phyloP scores from a whole-genome alignment of 2,797 vertebrate species.

The Eulemur rubriventer region DNA sequence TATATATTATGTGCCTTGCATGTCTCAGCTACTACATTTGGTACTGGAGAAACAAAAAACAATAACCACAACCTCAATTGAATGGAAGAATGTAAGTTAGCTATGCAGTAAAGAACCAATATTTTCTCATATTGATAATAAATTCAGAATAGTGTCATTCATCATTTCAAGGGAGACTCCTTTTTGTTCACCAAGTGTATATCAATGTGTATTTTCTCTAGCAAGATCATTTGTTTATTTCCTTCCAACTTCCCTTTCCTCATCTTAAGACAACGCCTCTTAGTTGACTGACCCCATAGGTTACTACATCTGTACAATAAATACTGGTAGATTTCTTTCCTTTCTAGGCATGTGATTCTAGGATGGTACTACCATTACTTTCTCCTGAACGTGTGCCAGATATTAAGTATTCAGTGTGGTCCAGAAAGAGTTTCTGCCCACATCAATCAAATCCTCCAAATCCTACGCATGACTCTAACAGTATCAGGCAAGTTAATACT shows the following conservation, averaged over 20 bases:
- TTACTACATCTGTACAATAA: neutral
- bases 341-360: neutral
- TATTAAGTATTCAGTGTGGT: neutral
- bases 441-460: neutral
- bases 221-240: neutral
- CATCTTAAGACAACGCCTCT: neutral
- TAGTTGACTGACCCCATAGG: neutral
- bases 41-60: neutral
- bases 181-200: neutral
- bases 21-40: neutral
- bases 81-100: neutral
- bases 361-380: neutral
- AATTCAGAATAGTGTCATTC: neutral
- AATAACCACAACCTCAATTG: neutral
- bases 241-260: neutral
- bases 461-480: neutral
- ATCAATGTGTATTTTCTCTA: neutral
- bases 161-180: neutral
- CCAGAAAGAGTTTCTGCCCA: neutral
- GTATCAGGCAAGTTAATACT: neutral
- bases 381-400: neutral
- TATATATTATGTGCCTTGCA: neutral
- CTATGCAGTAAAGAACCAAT: accelerated
- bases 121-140: neutral
- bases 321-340: neutral